Evolutionary conservation across 1,140 invertebrate species (phyloP).

Genomic region (Cepaea nemoralis): DNA sequence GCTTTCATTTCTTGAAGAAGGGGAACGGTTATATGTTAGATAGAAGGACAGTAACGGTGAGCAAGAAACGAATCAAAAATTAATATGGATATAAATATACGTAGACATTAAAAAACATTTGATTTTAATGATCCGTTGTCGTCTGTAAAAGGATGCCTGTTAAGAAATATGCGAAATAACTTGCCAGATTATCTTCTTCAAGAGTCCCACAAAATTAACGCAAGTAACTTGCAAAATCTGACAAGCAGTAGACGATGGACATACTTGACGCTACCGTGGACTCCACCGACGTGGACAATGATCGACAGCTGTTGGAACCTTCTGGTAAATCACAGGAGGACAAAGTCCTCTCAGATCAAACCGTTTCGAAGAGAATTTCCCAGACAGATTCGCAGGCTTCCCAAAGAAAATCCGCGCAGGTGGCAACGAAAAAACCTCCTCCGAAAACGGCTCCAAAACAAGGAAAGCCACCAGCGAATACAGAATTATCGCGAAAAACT

Average conservation of each 20-base stretch:
- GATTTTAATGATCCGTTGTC: too few species aligned
- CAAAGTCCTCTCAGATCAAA: neutral
- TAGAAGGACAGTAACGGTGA: too few species aligned
- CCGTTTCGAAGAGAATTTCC: neutral
- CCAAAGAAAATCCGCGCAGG: neutral
- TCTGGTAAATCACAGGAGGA: neutral
- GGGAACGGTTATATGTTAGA: too few species aligned
- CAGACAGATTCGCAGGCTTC: neutral
- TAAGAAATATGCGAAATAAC: too few species aligned
- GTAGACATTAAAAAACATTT: too few species aligned
- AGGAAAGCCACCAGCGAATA: neutral
- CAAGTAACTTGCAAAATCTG: neutral
- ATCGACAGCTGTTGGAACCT: neutral
- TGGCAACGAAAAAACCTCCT: neutral
- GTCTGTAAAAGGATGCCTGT: too few species aligned
- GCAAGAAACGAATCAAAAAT: too few species aligned
- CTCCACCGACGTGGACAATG: conserved; percentile 8
- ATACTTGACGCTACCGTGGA: neutral
- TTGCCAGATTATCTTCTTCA: too few species aligned
- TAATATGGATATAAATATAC: too few species aligned
- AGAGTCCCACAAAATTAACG: neutral
- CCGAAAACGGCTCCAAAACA: neutral
- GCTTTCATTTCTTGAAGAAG: too few species aligned
- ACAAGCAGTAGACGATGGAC: neutral
- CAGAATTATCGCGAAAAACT: neutral